Evolutionary conservation across 2,797 vertebrate species (phyloP).

Genomic region (Acipenser transmontanus): DNA sequence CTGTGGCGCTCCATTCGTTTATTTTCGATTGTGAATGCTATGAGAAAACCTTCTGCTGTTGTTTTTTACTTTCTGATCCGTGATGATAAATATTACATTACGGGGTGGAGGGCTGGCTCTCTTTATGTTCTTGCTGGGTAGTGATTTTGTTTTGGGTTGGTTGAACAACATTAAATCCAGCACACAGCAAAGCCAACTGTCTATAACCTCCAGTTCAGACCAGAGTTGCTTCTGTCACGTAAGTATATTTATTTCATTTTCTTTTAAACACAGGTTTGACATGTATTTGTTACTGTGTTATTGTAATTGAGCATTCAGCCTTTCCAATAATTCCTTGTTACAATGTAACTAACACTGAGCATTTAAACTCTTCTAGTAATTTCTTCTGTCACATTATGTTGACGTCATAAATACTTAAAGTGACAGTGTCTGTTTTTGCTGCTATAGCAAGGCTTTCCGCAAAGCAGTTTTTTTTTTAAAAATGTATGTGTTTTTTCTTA

Average conservation of each 20-base stretch:
- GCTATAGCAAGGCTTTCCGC: too few species aligned
- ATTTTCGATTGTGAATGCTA: too few species aligned
- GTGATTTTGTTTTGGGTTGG: conserved; percentile 48
- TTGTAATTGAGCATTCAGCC: too few species aligned
- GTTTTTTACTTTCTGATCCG: conserved; percentile 18
- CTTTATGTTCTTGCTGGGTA: conserved; percentile 37
- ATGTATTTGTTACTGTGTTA: too few species aligned
- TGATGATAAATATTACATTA: conserved; percentile 45
- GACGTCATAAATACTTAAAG: conserved; percentile 39
- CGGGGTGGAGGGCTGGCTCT: conserved; percentile 31
- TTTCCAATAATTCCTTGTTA: too few species aligned
- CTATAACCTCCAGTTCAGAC: conserved; percentile 30
- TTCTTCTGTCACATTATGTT: conserved; percentile 41
- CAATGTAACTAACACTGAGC: too few species aligned
- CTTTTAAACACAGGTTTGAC: too few species aligned
- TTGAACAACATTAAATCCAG: conserved; percentile 37
- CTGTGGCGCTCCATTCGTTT: too few species aligned
- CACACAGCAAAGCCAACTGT: conserved; percentile 29
- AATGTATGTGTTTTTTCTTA: too few species aligned
- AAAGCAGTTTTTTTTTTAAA: too few species aligned
- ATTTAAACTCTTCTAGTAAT: conserved; percentile 38
- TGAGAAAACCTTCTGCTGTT: neutral
- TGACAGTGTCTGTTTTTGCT: too few species aligned
- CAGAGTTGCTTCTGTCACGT: conserved; percentile 69
- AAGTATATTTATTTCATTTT: conserved; percentile 24